Conservation (phyloP, 37 sponge, comb jelly and placozoan genomes). For the Oscarella lobularis region DNA sequence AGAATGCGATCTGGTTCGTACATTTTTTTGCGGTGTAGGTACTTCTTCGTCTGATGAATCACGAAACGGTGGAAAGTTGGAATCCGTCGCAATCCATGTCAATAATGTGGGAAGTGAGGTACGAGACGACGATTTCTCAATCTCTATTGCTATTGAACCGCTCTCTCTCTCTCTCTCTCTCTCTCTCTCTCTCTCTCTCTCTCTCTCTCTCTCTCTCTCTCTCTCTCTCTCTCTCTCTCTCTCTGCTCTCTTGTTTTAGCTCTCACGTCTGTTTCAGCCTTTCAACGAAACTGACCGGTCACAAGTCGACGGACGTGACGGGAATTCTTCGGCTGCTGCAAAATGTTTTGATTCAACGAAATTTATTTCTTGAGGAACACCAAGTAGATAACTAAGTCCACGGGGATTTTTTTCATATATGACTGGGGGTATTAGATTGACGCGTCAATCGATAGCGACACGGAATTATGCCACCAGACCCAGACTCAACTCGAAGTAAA, state of each 20-base stretch:
- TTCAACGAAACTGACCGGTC: conserved; percentile 61
- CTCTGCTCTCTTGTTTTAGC: no score
- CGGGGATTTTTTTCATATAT: not conserved
- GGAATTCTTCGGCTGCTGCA: not conserved
- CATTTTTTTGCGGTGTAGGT: no score
- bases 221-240: no score
- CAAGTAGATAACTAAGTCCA: no score
- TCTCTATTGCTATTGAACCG: no score
- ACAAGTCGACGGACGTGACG: conserved; percentile 38
- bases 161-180: no score
- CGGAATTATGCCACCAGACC: not conserved
- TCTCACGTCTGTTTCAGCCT: conserved; percentile 62
- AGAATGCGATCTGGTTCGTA: no score
- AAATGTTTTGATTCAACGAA: not conserved
- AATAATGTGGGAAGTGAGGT: not conserved
- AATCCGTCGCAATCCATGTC: not conserved
- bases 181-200: no score
- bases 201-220: no score
- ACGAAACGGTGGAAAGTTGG: not conserved
- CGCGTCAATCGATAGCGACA: not conserved
- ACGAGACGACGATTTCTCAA: no score
- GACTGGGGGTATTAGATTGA: not conserved
- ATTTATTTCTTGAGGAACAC: not conserved
- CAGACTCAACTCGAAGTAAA: not conserved
- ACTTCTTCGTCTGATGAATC: not conserved